Evolutionary conservation across 2,888 invertebrate species (phyloP), one percentile per base, ranked within the genome.

Genomic region (Zhuqinia jingwanae): DNA sequence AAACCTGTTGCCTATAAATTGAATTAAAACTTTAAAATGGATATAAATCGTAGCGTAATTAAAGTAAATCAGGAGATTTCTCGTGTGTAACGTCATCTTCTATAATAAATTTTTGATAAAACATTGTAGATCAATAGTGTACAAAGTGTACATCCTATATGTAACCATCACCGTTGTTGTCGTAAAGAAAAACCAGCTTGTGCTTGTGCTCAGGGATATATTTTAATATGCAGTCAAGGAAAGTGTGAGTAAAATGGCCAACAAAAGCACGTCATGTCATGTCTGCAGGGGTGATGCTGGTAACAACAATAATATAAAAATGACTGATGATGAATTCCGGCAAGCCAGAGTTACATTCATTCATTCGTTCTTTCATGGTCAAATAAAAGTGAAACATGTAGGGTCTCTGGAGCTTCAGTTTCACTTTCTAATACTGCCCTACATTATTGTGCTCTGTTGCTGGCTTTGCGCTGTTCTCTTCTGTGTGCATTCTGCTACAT

Each of bases 351-450:
- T 13, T 13, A 17, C 53, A 58, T 30, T 10, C 50, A 45, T 63
- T 63, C 60, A 60, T 36, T 47, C n/a, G 47, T 25, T 78, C 27
- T 20, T 50, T 85, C 85, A 85, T 85, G 85, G 85, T 80, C 85
- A 85, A 75, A 60, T 20, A 75, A 85, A 85, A 85, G 58, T 75
- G 79, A 79, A 80, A 79, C 47, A 76, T 73, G 56, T 22, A 78
- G 25, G n/a, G 77, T 70, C 75, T 73, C 85, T 85, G 79, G 79
- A 80, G 79, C 65, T 63, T 75, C 79, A 75, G 85, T 85, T 80
- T 85, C 85, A 85, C 85, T 85, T 85, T 85, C 79, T 84, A 63
- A 27, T 20, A 56, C 75, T 77, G 68, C 17, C 77, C 68, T 77
- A 85, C 45, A 85, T 85, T 30, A 10, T 45, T 42, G 11, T 13